Percentiles rank a stretch among this genome's conserved stretches.
These are phyloP conservation scores for Siphamia tubifer DNA, from an alignment of 2,113 vertebrate species.

Conservation along the genomic window DNA sequence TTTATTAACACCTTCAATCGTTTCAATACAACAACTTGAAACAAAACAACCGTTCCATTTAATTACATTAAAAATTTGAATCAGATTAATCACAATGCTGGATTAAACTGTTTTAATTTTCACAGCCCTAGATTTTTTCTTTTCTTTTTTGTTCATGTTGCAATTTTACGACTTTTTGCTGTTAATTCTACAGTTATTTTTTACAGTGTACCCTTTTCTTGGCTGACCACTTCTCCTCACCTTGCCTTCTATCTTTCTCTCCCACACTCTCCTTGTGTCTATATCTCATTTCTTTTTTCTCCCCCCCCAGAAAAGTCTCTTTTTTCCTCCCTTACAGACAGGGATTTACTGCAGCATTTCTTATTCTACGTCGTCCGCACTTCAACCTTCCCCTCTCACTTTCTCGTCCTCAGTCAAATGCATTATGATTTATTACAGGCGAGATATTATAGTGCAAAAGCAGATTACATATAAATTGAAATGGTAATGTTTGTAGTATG, in stretches of 20 bases:
- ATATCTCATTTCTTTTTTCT: neutral
- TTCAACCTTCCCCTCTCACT: slow-evolving; percentile 40
- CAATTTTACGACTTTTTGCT: too few relatives aligned
- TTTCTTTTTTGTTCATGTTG: too few relatives aligned
- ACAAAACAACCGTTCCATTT: too few relatives aligned
- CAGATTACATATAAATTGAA: slow-evolving; percentile 80
- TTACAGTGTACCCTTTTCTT: slow-evolving; percentile 34
- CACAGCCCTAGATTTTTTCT: too few relatives aligned
- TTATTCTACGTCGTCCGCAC: slow-evolving; percentile 21
- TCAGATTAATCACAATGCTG: too few relatives aligned
- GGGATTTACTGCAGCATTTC: slow-evolving; percentile 36
- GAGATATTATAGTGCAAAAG: slow-evolving; percentile 67
- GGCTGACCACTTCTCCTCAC: slow-evolving; percentile 36
- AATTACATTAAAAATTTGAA: too few relatives aligned
- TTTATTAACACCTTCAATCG: too few relatives aligned
- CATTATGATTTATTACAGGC: slow-evolving; percentile 73
- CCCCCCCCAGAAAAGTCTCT: slow-evolving; percentile 4
- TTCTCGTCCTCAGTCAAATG: slow-evolving; percentile 45
- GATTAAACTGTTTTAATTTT: too few relatives aligned
- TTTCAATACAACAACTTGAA: too few relatives aligned
- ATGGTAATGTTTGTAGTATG: slow-evolving; percentile 71
- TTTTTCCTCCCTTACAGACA: slow-evolving; percentile 23
- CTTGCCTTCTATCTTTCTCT: slow-evolving; percentile 28
- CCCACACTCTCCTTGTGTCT: slow-evolving; percentile 11
- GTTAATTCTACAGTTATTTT: too few relatives aligned